Evolutionary conservation across 1,140 invertebrate species (phyloP).

Genomic region (Samia ricini): DNA sequence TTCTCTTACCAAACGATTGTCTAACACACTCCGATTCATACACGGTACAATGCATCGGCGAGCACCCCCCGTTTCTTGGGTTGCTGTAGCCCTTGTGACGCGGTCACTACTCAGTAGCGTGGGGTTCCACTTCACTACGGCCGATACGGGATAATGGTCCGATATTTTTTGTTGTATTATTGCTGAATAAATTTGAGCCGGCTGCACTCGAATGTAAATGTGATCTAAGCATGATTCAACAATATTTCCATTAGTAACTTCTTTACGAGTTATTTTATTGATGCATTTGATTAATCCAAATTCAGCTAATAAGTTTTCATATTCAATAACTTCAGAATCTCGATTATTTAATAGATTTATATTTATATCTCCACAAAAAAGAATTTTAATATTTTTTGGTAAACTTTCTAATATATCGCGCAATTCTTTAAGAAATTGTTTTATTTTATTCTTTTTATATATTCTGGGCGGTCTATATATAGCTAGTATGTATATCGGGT

Average conservation of each 20-base stretch:
- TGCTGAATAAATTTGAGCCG: conserved; percentile 10
- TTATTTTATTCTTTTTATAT: conserved; percentile 14
- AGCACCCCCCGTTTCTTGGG: not conserved
- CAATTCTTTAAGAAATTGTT: conserved; percentile 11
- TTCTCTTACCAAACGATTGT: conserved; percentile 10
- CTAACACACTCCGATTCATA: not conserved
- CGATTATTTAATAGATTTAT: conserved; percentile 17
- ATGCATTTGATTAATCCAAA: conserved; percentile 20
- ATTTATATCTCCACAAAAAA: conserved; percentile 22
- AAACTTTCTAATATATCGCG: conserved; percentile 3
- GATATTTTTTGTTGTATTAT: conserved; percentile 23
- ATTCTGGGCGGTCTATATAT: conserved; percentile 21
- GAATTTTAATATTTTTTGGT: conserved; percentile 4
- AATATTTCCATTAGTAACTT: conserved; percentile 11
- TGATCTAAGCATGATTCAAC: conserved; percentile 24
- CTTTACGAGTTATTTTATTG: conserved; percentile 16
- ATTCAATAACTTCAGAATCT: conserved; percentile 9
- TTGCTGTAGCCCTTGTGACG: not conserved
- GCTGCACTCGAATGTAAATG: conserved; percentile 11
- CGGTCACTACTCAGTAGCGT: not conserved
- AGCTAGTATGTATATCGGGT: conserved; percentile 13
- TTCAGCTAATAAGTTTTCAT: conserved; percentile 22
- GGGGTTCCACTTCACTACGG: not conserved
- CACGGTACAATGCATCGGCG: not conserved
- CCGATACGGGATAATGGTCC: conserved; percentile 15